Conservation (phyloP, 2,113 vertebrate genomes). For the Boulengeromyrus knoepffleri region DNA sequence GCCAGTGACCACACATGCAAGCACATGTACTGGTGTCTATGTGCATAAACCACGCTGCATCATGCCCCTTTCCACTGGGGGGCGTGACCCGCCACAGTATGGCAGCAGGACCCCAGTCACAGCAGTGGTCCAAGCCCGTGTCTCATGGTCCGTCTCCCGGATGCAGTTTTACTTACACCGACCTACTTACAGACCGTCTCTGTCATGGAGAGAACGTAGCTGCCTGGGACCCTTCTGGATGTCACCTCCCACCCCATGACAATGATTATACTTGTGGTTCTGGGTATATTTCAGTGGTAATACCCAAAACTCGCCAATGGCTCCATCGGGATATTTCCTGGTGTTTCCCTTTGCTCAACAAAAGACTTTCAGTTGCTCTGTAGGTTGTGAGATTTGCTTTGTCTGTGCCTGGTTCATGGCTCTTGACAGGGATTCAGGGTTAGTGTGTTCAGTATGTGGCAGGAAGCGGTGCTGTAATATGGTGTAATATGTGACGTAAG, state of each 20-base stretch:
- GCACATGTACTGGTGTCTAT: neutral
- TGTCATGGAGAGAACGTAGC: neutral
- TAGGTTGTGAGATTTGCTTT: neutral
- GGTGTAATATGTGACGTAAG: neutral
- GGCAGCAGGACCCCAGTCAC: neutral
- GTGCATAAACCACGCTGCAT: neutral
- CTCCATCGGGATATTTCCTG: neutral
- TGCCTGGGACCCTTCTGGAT: neutral
- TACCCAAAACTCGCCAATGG: neutral
- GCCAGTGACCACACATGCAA: neutral
- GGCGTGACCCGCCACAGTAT: neutral
- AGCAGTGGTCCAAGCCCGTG: neutral
- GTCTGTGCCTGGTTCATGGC: neutral
- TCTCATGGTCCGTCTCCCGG: neutral
- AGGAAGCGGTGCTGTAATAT: neutral
- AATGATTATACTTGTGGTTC: neutral
- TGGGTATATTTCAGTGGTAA: neutral
- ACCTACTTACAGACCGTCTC: neutral
- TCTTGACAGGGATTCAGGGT: neutral
- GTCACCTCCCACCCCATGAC: neutral
- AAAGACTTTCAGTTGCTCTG: neutral
- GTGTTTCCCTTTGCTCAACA: neutral
- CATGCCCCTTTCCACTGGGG: neutral
- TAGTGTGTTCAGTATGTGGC: neutral
- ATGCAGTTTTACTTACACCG: slow-evolving; percentile 9